A percentile compares a stretch with the other conserved stretches of the same genome.
These are phyloP conservation scores for Agrotis clavis DNA, from an alignment of 2,888 invertebrate genomes.

Conservation along the genomic window DNA sequence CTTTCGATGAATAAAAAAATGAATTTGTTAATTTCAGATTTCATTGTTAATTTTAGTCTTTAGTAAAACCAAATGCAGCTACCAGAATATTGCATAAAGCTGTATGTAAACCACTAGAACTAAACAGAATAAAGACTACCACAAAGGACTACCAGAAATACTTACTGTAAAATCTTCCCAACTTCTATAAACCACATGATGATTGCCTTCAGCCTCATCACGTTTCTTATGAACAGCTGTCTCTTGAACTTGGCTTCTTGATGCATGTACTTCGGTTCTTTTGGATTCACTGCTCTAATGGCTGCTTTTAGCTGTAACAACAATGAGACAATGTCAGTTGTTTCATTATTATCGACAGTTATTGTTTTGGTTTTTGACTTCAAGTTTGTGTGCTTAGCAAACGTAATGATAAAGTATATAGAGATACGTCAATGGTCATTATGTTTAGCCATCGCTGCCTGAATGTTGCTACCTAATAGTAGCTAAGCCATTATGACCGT, in stretches of 20 bases:
- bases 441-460: too few relatives aligned
- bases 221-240: conserved; percentile 98
- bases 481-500: too few relatives aligned
- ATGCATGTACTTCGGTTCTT: conserved; percentile 98
- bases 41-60: not conserved
- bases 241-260: conserved; percentile 99
- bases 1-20: too few relatives aligned
- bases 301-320: conserved; percentile 95
- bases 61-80: not conserved
- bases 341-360: not conserved
- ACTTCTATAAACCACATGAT: conserved; percentile 97
- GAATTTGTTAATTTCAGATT: too few relatives aligned
- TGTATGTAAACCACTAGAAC: too few relatives aligned
- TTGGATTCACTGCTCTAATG: conserved; percentile 97
- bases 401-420: too few relatives aligned
- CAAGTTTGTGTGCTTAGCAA: too few relatives aligned
- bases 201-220: conserved; percentile 97
- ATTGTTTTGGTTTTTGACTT: not conserved
- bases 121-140: not conserved
- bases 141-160: conserved; percentile 55
- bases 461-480: too few relatives aligned
- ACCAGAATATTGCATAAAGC: too few relatives aligned
- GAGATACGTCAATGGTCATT: too few relatives aligned
- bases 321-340: not conserved
- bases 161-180: conserved; percentile 97